Base-by-base conservation (phyloP, 2,113 vertebrate species). In the Columba janthina region DNA sequence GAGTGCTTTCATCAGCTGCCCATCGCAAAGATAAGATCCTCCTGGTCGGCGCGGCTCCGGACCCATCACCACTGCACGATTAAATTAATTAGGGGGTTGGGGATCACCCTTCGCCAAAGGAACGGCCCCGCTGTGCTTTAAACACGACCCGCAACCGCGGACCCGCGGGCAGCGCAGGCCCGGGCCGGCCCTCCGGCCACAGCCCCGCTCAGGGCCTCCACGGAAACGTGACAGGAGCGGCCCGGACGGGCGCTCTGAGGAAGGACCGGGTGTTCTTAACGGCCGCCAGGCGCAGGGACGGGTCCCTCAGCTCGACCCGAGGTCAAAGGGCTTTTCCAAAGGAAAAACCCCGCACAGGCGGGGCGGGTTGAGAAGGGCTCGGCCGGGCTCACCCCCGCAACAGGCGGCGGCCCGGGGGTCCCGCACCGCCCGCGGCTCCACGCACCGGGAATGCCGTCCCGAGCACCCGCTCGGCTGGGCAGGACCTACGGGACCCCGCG, bases 11-110 rank as follows among this genome's bases (percentile, higher is more conserved):
- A 16, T 1, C 4, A 8, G 24, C 57, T 3, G 29, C 56, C 57
- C 2, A 0, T 10, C 14, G 6, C 54, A 2, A 4, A 12, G 38
- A 5, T 1, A 15, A 6, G 25, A 15, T 51, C 40, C 15, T 6
- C 44, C 18, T 22, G 3, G 28, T 32, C 26, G 15, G 22, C 31
- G 46, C 58, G 12, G 44, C 17, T 28, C n/a, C 2, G 3, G 11
- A 6, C 34, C 29, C 61, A 6, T 5, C 36, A 7, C 42, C 44
- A 3, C 14, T 2, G 15, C 32, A 11, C 1, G 15, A 21, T 1
- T 2, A 4, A 11, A 17, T 1, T 6, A 14, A 4, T 1, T 3
- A 1, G 6, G 48, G 9, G 24, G 12, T 2, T 5, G n/a, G 8
- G 58, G 18, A 0, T 5, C 3, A 3, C 26, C 3, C 11, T 16